A percentile compares a stretch with the other conserved stretches of the same genome.
Conservation (phyloP, 2,888 invertebrate genomes). For the Drosophila paranaensis region DNA sequence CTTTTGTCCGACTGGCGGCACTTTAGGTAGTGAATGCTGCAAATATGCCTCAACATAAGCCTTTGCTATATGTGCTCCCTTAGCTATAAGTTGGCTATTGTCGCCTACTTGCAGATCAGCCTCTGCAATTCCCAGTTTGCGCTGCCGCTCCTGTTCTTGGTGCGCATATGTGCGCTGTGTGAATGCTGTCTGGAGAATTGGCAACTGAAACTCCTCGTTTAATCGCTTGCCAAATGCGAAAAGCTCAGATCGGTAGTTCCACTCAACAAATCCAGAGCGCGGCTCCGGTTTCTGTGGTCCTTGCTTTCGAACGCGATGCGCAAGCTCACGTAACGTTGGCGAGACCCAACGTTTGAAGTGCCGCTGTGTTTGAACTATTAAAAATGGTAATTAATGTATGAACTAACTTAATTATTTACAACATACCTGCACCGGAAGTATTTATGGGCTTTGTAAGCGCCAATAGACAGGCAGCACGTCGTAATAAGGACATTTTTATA, state of each 20-base stretch:
- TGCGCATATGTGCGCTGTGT: conserved; percentile 91
- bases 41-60: conserved; percentile 89
- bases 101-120: conserved; percentile 87
- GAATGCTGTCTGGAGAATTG: conserved; percentile 90
- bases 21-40: conserved; percentile 88
- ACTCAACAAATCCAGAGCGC: conserved; percentile 90
- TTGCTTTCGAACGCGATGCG: conserved; percentile 86
- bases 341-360: conserved; percentile 87
- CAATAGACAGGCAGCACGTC: conserved; percentile 36
- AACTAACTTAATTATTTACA: not conserved
- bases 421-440: conserved; percentile 39
- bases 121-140: conserved; percentile 89
- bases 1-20: conserved; percentile 91
- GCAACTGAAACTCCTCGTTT: conserved; percentile 91
- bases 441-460: conserved; percentile 31
- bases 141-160: conserved; percentile 89
- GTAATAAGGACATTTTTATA: conserved; percentile 61
- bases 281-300: conserved; percentile 86
- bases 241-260: conserved; percentile 95
- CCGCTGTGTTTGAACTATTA: conserved; percentile 63
- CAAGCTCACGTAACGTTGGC: conserved; percentile 88
- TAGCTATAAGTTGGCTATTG: conserved; percentile 89
- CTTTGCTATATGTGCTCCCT: conserved; percentile 89
- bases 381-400: conserved; percentile 27
- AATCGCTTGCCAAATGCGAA: conserved; percentile 94